These are phyloP conservation scores for Bubo blakistoni DNA, from an alignment of 2,113 vertebrate genomes.

Conservation along the genomic window DNA sequence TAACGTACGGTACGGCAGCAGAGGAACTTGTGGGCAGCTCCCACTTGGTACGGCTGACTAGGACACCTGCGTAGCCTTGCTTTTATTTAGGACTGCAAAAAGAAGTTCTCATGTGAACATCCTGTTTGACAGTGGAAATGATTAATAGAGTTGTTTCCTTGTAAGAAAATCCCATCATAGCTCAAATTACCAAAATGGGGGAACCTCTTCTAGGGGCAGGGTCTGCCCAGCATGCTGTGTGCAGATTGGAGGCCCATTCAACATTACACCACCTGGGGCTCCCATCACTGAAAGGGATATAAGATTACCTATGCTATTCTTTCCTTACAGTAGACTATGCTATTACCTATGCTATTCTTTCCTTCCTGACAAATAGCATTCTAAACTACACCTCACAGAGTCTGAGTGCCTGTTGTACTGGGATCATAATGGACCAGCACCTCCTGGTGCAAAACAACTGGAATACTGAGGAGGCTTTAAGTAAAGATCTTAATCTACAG, in stretches of 20 bases:
- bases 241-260: rapidly evolving
- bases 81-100: neutral
- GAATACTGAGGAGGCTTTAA: neutral
- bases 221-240: neutral
- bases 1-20: rapidly evolving
- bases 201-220: no score
- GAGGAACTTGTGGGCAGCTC: neutral
- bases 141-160: neutral
- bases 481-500: neutral
- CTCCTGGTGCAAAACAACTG: neutral
- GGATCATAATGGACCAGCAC: neutral
- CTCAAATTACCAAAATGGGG: neutral
- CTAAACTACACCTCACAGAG: neutral
- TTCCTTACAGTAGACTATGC: no score
- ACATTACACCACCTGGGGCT: neutral
- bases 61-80: neutral
- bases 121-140: neutral
- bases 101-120: neutral
- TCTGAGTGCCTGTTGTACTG: neutral
- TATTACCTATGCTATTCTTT: neutral
- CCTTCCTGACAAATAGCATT: neutral
- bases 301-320: neutral
- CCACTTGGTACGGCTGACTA: neutral
- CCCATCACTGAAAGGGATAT: no score
- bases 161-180: neutral